Conservation (phyloP, 2,797 vertebrate genomes). For the Poeciliopsis presidionis region DNA sequence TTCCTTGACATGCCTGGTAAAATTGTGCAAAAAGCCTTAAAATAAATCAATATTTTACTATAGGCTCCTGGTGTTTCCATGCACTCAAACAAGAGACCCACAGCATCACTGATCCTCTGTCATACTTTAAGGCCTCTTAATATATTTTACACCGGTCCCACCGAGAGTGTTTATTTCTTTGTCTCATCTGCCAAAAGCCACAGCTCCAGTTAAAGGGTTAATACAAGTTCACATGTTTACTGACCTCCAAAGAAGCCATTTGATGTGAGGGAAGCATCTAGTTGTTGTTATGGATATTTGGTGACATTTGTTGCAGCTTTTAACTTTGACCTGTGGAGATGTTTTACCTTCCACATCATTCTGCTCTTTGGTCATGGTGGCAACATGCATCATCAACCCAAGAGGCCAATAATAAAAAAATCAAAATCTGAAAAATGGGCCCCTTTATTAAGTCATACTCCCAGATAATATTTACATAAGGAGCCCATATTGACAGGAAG, state of each 20-base stretch:
- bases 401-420: neutral
- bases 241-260: neutral
- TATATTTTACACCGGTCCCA: neutral
- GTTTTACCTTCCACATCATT: too few relatives aligned
- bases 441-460: neutral
- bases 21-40: neutral
- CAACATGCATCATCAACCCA: neutral
- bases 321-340: too few relatives aligned
- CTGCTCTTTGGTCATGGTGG: too few relatives aligned
- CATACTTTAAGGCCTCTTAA: neutral
- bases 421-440: neutral
- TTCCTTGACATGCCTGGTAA: neutral
- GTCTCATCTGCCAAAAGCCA: neutral
- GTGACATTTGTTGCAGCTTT: too few relatives aligned
- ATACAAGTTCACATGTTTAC: neutral
- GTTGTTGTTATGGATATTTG: neutral
- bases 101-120: neutral
- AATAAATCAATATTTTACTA: neutral
- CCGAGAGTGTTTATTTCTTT: neutral
- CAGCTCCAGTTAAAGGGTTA: neutral
- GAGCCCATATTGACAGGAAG: neutral
- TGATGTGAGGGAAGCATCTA: neutral
- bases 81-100: neutral
- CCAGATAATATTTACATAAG: neutral
- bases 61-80: neutral